These are phyloP conservation scores for Mesocricetus auratus DNA, from an alignment of 2,113 vertebrate genomes.

Conservation along the genomic window DNA sequence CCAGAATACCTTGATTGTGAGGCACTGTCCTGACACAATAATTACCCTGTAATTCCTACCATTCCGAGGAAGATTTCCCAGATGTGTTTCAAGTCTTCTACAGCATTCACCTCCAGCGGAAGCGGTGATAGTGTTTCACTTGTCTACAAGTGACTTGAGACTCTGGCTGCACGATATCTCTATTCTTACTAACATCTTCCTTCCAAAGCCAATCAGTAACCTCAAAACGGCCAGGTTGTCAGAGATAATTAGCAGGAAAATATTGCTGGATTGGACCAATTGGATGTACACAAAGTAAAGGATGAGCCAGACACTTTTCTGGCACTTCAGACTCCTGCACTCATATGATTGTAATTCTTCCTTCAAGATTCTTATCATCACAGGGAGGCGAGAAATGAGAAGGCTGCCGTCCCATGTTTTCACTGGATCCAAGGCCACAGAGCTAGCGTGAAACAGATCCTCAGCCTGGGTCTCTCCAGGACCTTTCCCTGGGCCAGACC, in stretches of 20 bases:
- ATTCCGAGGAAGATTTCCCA: constrained; percentile 29
- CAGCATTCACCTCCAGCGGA: constrained; percentile 4
- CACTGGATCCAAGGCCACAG: neutral
- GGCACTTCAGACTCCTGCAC: neutral
- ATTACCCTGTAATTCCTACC: constrained; percentile 50
- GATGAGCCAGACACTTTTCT: neutral
- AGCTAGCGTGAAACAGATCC: neutral
- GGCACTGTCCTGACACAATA: neutral
- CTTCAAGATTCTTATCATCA: constrained; percentile 1
- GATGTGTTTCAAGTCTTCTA: constrained; percentile 24
- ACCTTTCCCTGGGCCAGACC: neutral
- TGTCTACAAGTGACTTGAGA: neutral
- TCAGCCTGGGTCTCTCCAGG: neutral
- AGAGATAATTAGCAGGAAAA: neutral
- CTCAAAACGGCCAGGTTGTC: neutral
- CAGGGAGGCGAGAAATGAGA: neutral
- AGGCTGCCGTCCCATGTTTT: neutral
- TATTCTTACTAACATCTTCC: constrained; percentile 32
- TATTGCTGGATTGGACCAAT: neutral
- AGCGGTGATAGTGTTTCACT: neutral
- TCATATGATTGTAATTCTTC: neutral
- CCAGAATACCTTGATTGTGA: constrained; percentile 61
- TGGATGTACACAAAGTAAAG: neutral
- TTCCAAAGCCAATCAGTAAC: neutral
- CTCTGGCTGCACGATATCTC: neutral